phyloP scores from a whole-genome alignment of 2,797 vertebrate species.

The Sebastes hopkinsi region DNA sequence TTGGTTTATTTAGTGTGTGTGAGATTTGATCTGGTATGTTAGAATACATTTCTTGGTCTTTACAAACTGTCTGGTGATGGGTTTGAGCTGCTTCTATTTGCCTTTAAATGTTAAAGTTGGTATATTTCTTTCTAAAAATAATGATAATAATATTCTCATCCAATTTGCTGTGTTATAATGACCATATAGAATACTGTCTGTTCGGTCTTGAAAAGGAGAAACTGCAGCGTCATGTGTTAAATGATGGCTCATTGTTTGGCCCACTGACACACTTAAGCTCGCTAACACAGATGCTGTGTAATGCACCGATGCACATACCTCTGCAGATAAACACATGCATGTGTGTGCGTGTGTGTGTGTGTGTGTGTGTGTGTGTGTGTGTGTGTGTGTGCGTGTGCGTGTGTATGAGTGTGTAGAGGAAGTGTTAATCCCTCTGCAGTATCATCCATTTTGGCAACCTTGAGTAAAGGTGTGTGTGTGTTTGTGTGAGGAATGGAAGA shows the following conservation, averaged over 20 bases:
- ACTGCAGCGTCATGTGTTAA: constrained; percentile 12
- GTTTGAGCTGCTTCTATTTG: neutral
- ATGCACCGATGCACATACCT: constrained; percentile 1
- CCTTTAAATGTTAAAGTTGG: neutral
- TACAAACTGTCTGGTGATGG: neutral
- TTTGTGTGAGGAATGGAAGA: neutral
- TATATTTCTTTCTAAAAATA: neutral
- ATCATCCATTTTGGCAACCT: constrained; percentile 25
- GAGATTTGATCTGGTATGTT: neutral
- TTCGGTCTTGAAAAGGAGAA: neutral
- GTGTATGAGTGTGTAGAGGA: neutral
- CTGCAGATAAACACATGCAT: constrained; percentile 13
- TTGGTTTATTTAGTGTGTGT: neutral
- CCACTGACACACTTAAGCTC: constrained; percentile 70
- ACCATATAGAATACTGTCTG: neutral
- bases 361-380: neutral
- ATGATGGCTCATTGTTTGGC: constrained; percentile 26
- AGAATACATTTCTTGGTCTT: neutral
- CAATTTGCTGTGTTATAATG: neutral
- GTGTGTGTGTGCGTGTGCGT: neutral
- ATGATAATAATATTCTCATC: neutral
- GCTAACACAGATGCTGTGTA: constrained; percentile 14
- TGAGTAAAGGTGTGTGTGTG: neutral
- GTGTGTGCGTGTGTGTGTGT: neutral
- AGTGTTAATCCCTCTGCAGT: constrained; percentile 15